phyloP scores from a whole-genome alignment of 2,888 invertebrate species.

The Litoditis marina region DNA sequence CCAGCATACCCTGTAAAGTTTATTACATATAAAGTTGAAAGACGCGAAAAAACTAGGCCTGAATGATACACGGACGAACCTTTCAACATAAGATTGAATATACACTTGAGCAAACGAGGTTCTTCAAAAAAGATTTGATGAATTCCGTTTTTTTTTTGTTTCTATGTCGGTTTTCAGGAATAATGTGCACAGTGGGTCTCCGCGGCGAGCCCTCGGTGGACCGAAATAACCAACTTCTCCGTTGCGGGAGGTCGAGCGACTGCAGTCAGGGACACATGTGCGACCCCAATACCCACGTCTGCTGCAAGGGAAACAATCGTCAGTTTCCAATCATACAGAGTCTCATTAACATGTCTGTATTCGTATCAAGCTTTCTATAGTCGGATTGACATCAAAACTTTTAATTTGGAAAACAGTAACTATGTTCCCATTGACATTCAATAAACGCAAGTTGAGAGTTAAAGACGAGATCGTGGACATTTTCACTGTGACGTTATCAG shows the following conservation, averaged over 20 bases:
- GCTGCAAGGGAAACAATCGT: constrained; percentile 58
- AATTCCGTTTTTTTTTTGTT: neutral
- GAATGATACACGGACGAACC: too few species aligned
- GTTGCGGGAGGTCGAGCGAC: constrained; percentile 41
- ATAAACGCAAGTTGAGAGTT: neutral
- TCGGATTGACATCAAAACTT: too few species aligned
- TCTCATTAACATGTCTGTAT: neutral
- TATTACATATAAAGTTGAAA: too few species aligned
- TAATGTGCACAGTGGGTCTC: constrained; percentile 54
- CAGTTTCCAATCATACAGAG: constrained; percentile 11
- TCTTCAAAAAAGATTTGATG: too few species aligned
- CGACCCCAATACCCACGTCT: constrained; percentile 50
- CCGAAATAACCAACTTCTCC: constrained; percentile 38
- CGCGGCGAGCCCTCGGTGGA: constrained; percentile 55
- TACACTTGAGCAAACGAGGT: too few species aligned
- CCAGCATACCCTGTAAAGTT: too few species aligned
- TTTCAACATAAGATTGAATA: too few species aligned
- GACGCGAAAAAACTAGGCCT: too few species aligned
- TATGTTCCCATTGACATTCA: neutral
- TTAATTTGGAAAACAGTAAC: too few species aligned
- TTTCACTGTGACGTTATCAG: too few species aligned
- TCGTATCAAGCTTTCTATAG: too few species aligned
- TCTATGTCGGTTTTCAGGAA: constrained; percentile 26
- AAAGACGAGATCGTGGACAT: too few species aligned
- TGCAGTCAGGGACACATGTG: constrained; percentile 51